phyloP scores from a whole-genome alignment of 2,888 invertebrate genomes.

The Lithophane socia region DNA sequence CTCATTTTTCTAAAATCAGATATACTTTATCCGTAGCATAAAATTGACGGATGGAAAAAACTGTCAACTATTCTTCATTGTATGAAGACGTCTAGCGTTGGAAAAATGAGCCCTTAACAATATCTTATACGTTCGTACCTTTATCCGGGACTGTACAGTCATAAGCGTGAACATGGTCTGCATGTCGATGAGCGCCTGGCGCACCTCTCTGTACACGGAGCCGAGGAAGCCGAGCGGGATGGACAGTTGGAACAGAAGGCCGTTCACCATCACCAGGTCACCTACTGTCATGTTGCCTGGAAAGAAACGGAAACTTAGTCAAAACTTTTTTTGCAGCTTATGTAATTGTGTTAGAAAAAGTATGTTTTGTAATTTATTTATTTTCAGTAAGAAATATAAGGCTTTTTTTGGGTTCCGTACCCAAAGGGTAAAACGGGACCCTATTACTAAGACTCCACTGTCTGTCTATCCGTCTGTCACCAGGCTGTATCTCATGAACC shows the following conservation, averaged over 20 bases:
- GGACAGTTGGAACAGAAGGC: conserved; percentile 98
- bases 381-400: too few species aligned
- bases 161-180: conserved; percentile 99
- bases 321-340: too few species aligned
- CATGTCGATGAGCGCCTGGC: conserved; percentile 99
- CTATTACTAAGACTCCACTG: too few species aligned
- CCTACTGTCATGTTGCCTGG: conserved; percentile 98
- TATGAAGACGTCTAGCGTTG: neutral
- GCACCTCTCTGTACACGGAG: conserved; percentile 98
- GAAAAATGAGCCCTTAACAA: neutral
- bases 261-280: conserved; percentile 99
- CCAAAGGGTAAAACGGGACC: too few species aligned
- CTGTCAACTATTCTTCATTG: neutral
- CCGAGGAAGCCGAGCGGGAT: conserved; percentile 99
- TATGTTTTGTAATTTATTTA: too few species aligned
- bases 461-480: too few species aligned
- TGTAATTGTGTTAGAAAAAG: too few species aligned
- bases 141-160: conserved; percentile 95
- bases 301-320: neutral
- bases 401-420: too few species aligned
- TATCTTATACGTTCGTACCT: conserved; percentile 79
- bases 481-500: too few species aligned
- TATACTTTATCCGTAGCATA: neutral
- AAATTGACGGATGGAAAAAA: neutral
- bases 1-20: neutral